Base-by-base conservation (phyloP, 2,888 invertebrate species). In the Omphaloscelis lunosa region DNA sequence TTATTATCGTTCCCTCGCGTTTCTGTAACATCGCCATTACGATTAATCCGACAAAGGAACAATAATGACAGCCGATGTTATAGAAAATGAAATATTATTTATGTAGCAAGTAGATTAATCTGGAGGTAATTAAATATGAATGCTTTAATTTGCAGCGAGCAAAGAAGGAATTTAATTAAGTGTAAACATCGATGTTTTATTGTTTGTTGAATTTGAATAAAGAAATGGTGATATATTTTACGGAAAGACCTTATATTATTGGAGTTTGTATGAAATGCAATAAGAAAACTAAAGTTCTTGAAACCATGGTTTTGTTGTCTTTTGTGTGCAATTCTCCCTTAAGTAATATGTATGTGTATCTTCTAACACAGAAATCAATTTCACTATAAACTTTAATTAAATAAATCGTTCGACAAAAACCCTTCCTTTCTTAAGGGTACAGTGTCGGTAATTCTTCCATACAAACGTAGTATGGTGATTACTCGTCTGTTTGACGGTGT, bases 1-100 rank as follows among this genome's bases (percentile, higher is more conserved):
- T 80, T 62, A 82, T 84, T 87, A 86, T 74, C 73, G 62, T 63
- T 39, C 34, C 7, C 48, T 27, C 61, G 61, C 66, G 23, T 75
- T 72, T 39, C 39, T 41, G 8, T 72, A 63, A 58, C 20, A 74
- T 45, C 20, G 34, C 62, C 53, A 59, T 70, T 67, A 51, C 53
- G 48, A 82, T 84, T 80, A 75, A 79, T 76, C 34, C 68, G 39
- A 80, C 70, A 77, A 84, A 74, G 63, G 48, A 72, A 81, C 39
- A 65, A 77, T 70, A 76, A 79, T 78, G 73, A 70, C 53, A 34
- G 63, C 62, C n/a, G 59, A 76, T 77, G 82, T 79, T 75, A 79
- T 45, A 81, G 63, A 45, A 81, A 73, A 78, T 74, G 6, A 34
- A 81, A 74, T 53, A 81, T 41, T 34, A n/a, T 81, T 41, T 34